These are phyloP conservation scores for Taurulus bubalis DNA, from an alignment of 2,113 vertebrate species.

Conservation along the genomic window DNA sequence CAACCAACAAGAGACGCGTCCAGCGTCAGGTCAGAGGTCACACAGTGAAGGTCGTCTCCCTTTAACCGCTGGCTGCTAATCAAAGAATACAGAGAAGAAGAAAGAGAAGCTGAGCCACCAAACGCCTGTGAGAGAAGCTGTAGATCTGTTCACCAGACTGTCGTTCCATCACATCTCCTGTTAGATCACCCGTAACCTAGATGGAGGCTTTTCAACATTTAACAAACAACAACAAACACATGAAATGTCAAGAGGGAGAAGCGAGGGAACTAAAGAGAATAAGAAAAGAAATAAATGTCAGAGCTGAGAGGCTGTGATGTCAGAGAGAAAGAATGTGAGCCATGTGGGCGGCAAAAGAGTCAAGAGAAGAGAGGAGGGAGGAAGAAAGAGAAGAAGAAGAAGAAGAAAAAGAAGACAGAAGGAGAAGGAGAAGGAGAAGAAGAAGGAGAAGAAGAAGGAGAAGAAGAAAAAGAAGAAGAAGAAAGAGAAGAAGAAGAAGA, in stretches of 20 bases:
- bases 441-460: not conserved
- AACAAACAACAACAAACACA: not conserved
- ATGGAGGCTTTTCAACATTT: too few species aligned
- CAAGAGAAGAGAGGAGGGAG: conserved; percentile 16
- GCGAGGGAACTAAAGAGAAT: not conserved
- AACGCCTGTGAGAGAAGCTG: too few species aligned
- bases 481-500: not conserved
- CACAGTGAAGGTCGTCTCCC: too few species aligned
- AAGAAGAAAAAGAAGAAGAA: not conserved
- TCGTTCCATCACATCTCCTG: conserved; percentile 16
- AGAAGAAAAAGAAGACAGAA: not conserved
- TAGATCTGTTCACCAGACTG: too few species aligned
- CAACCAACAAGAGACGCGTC: not conserved
- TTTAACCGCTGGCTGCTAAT: too few species aligned
- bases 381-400: not conserved
- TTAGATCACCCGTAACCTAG: not conserved
- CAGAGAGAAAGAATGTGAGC: conserved; percentile 74
- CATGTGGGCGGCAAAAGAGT: conserved; percentile 72
- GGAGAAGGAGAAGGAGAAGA: conserved; percentile 4
- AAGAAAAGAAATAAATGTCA: conserved; percentile 37
- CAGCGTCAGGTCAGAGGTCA: too few species aligned
- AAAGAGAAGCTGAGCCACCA: too few species aligned
- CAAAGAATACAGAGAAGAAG: too few species aligned
- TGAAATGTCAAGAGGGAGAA: not conserved
- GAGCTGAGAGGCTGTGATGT: conserved; percentile 68